These are phyloP conservation scores for Penelope pileata DNA, from an alignment of 2,113 vertebrate species.

Conservation along the genomic window DNA sequence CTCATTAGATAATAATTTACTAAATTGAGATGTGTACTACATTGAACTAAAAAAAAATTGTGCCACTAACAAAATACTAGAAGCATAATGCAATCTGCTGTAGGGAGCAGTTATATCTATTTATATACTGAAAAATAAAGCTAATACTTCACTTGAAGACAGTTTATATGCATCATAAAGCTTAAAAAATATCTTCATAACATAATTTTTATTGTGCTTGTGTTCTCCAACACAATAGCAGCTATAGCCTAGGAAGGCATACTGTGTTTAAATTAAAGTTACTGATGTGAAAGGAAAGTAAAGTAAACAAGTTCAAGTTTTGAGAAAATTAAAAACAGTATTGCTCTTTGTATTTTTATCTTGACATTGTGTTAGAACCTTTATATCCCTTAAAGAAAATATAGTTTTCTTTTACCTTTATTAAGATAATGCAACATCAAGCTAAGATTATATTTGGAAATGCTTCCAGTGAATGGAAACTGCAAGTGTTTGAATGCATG, in stretches of 20 bases:
- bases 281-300: background rate
- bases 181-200: background rate
- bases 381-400: background rate
- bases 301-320: background rate
- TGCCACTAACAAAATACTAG: background rate
- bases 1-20: background rate
- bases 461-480: background rate
- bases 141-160: background rate
- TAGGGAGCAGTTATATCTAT: background rate
- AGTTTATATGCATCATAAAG: background rate
- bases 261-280: background rate
- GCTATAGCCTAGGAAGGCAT: background rate
- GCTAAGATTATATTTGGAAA: background rate
- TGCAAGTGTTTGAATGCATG: background rate
- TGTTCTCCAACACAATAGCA: background rate
- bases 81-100: background rate
- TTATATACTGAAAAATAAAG: background rate
- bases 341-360: background rate
- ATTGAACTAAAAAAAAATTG: background rate
- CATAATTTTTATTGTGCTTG: background rate
- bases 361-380: background rate
- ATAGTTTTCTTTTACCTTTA: background rate
- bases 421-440: background rate
- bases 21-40: background rate
- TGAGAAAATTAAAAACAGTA: background rate